Conservation (phyloP, 2,888 invertebrate genomes). For the Steromphala cineraria region DNA sequence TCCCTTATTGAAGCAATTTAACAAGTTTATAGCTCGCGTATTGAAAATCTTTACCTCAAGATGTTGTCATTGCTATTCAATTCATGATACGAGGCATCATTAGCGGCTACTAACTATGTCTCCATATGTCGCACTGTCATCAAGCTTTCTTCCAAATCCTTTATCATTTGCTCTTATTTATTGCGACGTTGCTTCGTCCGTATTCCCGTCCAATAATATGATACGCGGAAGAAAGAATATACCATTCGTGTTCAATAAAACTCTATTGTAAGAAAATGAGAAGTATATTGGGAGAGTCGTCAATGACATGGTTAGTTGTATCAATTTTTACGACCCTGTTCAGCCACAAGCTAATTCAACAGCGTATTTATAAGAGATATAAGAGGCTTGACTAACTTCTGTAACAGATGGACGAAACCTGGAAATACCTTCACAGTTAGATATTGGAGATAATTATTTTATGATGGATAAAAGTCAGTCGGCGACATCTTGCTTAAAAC, state of each 20-base stretch:
- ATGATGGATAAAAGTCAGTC: neutral
- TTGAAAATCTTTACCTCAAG: conserved; percentile 15
- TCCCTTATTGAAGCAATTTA: too few relatives aligned
- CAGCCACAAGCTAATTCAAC: neutral
- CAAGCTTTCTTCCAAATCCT: neutral
- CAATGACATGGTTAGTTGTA: neutral
- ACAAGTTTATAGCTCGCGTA: neutral
- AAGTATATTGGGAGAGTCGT: neutral
- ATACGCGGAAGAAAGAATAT: neutral
- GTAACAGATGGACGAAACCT: neutral
- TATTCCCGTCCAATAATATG: neutral
- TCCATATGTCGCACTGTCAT: neutral
- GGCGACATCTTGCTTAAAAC: neutral
- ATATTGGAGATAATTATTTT: neutral
- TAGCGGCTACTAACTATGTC: neutral
- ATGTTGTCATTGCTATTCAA: neutral
- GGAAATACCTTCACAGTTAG: neutral
- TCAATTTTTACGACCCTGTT: neutral
- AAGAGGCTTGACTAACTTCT: neutral
- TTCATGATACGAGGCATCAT: neutral
- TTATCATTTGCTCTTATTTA: neutral
- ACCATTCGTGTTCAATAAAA: neutral
- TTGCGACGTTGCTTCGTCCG: neutral
- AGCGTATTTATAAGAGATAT: neutral
- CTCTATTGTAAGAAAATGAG: neutral